Base-by-base conservation (phyloP, 2,113 vertebrate species). In the Pogonocichla stellata region DNA sequence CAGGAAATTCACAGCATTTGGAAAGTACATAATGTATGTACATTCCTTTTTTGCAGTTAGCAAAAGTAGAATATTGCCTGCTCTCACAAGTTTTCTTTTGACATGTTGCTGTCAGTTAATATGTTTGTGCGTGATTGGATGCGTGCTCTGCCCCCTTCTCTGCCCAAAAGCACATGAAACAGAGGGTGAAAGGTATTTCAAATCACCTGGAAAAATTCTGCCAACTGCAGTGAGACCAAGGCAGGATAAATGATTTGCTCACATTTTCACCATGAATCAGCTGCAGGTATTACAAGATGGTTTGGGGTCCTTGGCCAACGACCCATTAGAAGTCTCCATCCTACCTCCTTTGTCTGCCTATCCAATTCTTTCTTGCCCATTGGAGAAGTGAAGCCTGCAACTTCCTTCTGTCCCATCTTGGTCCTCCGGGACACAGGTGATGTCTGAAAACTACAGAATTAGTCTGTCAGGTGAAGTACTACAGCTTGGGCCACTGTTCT, bases 91-190 rank as follows among this genome's bases (percentile, higher is more conserved):
- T n/a, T 64, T 38, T 40, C 8, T 36, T 86, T 51, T 38, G 51
- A 28, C 2, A 4, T 14, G 8, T 16, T 29, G 20, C 19, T 70
- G 20, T 36, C 0, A 0, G 9, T 69, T 53, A 80, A 58, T n/a
- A 56, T n/a, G 34, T 48, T 16, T 13, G 8, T 25, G 28, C 43
- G 31, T 25, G 61, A 47, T 6, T 71, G 12, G 48, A 33, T 19
- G 8, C 24, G 19, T 69, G 31, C 8, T 73, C 31, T 24, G 15
- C 36, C 24, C 16, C 10, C 1, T 2, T 48, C 17, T 50, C 70
- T 88, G 31, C 42, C n/a, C 28, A 31, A 36, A 67, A 48, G 12
- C 33, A n/a, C 10, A 5, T 12, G 22, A 56, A 80, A 48, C 12
- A 34, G 47, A 82, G 19, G 4, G 20, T 26, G 18, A 74, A 92